Evolutionary conservation across 2,797 vertebrate species (phyloP).

Genomic region (Sebastes glaucus): DNA sequence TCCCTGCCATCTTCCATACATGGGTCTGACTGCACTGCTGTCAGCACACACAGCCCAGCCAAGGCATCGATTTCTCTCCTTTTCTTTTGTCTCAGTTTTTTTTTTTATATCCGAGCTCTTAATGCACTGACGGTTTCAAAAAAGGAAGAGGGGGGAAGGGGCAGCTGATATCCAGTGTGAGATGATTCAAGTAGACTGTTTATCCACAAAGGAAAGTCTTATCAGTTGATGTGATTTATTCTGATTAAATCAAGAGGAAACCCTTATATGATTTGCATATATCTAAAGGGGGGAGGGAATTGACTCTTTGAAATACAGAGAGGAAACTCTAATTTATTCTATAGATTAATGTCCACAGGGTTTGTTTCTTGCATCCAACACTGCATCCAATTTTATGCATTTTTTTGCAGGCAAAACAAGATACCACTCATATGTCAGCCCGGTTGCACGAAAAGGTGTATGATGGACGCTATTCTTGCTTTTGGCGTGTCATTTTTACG

Average conservation of each 20-base stretch:
- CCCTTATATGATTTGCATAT: not conserved
- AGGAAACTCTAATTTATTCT: not conserved
- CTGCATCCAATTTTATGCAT: not conserved
- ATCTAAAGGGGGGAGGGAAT: not conserved
- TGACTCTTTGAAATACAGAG: not conserved
- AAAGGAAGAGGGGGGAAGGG: not conserved
- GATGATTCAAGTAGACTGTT: not conserved
- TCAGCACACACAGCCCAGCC: not conserved
- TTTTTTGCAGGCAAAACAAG: not conserved
- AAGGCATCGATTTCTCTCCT: slow-evolving; percentile 44
- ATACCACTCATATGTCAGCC: not conserved
- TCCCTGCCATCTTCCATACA: slow-evolving; percentile 56
- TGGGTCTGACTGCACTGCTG: slow-evolving; percentile 34
- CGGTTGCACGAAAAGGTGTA: not conserved
- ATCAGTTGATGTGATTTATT: not conserved
- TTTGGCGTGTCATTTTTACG: too few relatives aligned
- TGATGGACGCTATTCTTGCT: too few relatives aligned
- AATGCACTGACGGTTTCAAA: slow-evolving; percentile 30
- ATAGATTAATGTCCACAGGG: not conserved
- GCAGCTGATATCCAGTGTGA: not conserved
- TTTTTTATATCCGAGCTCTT: slow-evolving; percentile 8
- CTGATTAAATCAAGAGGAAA: not conserved
- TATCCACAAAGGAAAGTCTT: not conserved
- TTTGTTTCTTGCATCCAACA: not conserved
- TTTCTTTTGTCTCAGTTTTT: slow-evolving; percentile 31